Evolutionary conservation across 2,888 invertebrate genomes (phyloP), one percentile per base, ranked within the genome.

Genomic region (Pantelozetes paolii): DNA sequence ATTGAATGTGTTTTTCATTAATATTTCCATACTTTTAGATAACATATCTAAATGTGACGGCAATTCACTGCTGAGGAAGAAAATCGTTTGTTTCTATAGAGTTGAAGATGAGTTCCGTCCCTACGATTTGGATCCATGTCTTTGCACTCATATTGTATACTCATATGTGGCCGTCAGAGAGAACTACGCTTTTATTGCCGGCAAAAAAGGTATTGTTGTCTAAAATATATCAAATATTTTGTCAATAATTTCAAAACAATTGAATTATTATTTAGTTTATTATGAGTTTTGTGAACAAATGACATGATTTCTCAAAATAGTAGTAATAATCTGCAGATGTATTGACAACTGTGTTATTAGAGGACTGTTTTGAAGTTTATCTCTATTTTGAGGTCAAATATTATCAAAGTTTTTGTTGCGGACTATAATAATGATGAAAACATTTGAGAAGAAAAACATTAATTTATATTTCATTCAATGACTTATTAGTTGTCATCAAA

Each of bases 71-170:
- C 71, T 69, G 48, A 71, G 73, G 23, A 77, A 76, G 50, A 40
- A 48, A 9, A 48, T 77, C 2, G 70, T 77, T 48, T 77, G 77
- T 50, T 76, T 73, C 30, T 76, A 76, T 32, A 48, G 71, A 50
- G 57, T 73, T 1, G 73, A 76, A 67, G 77, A 76, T 26, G 72
- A 75, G 28, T 73, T 74, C 23, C 45, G 73, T 23, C 73, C 75
- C n/a, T 70, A 71, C 15, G 72, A 76, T 26, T 42, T 76, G 28
- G 70, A 76, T 54, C 77, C 76, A 11, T 76, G 76, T 50, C 48
- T 76, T 13, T 77, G 77, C 57, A 74, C 76, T 42, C 76, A 76
- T 30, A 36, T 77, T 20, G 18, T 76, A 6, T 75, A 76, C 45
- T 74, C 74, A n/a, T 76, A 74, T 57, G 74, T 76, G 18, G 76